Base-by-base conservation (phyloP, 2,888 invertebrate genomes). In the Melieria picta region DNA sequence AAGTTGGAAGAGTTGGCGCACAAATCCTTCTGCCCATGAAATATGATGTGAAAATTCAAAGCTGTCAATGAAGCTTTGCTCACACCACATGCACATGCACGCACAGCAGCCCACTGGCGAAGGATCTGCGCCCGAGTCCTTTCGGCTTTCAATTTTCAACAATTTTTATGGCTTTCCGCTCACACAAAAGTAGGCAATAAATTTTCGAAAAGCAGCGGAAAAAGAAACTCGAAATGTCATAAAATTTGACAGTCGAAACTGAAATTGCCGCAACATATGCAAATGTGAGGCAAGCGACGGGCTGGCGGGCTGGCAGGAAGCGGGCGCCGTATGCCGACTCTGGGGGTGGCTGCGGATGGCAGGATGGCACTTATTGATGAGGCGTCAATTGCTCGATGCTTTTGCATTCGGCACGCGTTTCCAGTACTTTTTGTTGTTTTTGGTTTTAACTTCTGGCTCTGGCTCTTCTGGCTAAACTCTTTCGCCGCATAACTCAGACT, bases 11-110 rank as follows among this genome's bases (percentile, higher is more conserved):
- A 58, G 16, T 47, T 50, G 50, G 48, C 58, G 43, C n/a, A 58
- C 7, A 61, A 67, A 67, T 63, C 62, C 62, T 69, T 69, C 62
- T 46, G 13, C 13, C 11, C n/a, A 58, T 70, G 65, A 70, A 70
- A 52, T 70, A 70, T 65, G 46, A 70, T 70, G 70, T 70, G 65
- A 70, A 70, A 70, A 70, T 70, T 65, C 65, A 70, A 70, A 70
- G 70, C 70, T 70, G 70, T 70, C 70, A 70, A 70, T 70, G 64
- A 65, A 30, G 30, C 30, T 30, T 30, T 30, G 30, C 30, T 30
- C 30, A 30, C 30, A 30, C 30, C 30, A 30, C 30, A 30, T 30
- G 30, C 30, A 30, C 30, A 30, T 30, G 30, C 30, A 30, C 30
- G 30, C 30, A 30, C 30, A 30, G 30, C 30, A 30, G 30, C 30